Evolutionary conservation across 2,888 invertebrate species (phyloP), one percentile per base, ranked within the genome.

Genomic region (Tenthredo amoena): DNA sequence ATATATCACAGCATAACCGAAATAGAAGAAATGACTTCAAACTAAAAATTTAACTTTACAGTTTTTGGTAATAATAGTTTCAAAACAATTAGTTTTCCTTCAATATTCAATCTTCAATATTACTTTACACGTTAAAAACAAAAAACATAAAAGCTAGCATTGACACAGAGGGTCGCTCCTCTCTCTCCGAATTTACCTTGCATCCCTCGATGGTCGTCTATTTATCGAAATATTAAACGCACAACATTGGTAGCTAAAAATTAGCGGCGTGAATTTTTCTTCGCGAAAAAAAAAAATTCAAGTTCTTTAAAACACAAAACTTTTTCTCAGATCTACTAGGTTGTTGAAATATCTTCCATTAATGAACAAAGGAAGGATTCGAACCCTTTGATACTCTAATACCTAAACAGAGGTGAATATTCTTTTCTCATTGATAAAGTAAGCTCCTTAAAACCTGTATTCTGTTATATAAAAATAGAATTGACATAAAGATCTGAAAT

Each of bases 121-220:
- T 9, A n/a, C n/a, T 55, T 55, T 18, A 34, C 34, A n/a, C n/a
- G 21, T n/a, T 37, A 12, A 21, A 37, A 37, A n/a, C 15, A 40
- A 62, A 47, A 79, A 62, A 55, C n/a, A 40, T 31, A 82, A 65
- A 43, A 43, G 91, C 92, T 90, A 89, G 93, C 93, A 93, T 93
- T 93, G 93, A 92, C 91, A 89, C 90, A 92, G 92, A 91, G 92
- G 92, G 88, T 91, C 93, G 92, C 91, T 90, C 91, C 93, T 92
- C 92, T 92, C 93, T 92, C 92, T 93, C 92, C 92, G 89, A 89
- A 90, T 87, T 93, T 93, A 93, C 93, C 93, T 93, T 91, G 89
- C 65, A 85, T 92, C 92, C 93, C 93, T 88, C 93, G 93, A 92
- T 91, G 88, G 90, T 87, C 91, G 81, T 86, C 87, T 89, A 88